Percentiles rank a stretch among this genome's conserved stretches.
phyloP scores from a whole-genome alignment of 2,113 vertebrate species.

The Cercocebus atys region DNA sequence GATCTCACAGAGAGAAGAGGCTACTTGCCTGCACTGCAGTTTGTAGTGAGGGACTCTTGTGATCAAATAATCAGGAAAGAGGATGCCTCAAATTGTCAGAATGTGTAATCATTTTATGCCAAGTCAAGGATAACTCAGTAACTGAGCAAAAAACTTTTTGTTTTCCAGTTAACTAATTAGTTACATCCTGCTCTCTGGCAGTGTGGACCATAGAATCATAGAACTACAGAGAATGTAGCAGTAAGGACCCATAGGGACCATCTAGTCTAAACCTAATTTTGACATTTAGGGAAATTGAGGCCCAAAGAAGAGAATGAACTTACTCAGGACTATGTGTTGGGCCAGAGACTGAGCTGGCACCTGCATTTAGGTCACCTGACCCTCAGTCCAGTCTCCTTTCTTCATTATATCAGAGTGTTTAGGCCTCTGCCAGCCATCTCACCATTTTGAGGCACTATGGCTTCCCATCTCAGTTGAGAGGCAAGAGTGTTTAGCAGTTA shows the following conservation, averaged over 20 bases:
- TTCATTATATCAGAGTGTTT: neutral
- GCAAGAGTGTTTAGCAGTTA: neutral
- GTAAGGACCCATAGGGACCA: neutral
- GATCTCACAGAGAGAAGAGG: neutral
- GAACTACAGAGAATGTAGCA: neutral
- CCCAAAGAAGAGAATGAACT: neutral
- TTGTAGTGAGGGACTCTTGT: neutral
- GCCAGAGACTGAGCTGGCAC: neutral
- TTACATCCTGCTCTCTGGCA: neutral
- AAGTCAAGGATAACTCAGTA: neutral
- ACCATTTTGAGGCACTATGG: neutral
- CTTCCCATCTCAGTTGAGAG: neutral
- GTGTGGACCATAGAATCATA: neutral
- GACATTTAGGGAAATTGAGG: neutral
- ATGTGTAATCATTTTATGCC: neutral
- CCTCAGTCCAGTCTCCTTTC: neutral
- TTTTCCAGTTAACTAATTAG: neutral
- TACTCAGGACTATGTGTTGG: neutral
- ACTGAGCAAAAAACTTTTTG: neutral
- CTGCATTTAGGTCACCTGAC: neutral
- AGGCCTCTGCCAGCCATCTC: neutral
- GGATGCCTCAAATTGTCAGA: neutral
- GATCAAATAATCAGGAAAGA: constrained; percentile 21
- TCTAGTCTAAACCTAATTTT: neutral
- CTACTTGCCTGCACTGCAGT: neutral